Conservation (phyloP, 2,888 invertebrate species). For the Gryllus longicercus region DNA sequence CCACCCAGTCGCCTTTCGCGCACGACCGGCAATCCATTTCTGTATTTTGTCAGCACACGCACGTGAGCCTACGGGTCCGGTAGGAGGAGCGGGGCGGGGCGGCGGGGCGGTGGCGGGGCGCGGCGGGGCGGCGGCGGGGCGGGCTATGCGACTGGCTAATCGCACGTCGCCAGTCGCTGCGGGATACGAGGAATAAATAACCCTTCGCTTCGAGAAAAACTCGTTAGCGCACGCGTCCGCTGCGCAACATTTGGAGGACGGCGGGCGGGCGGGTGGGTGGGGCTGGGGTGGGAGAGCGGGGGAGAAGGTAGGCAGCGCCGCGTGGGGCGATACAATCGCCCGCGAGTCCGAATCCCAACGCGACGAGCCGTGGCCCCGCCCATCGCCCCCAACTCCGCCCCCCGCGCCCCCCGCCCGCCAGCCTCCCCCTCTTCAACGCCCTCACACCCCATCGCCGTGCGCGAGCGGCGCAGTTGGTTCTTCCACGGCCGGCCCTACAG, state of each 20-base stretch:
- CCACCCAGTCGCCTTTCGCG: too few relatives aligned
- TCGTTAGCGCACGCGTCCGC: not conserved
- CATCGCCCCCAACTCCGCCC: not conserved
- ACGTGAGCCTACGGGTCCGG: too few relatives aligned
- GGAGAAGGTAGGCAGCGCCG: not conserved
- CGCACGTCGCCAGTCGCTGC: not conserved
- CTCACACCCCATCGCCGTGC: not conserved
- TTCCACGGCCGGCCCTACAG: too few relatives aligned
- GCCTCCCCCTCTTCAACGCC: not conserved
- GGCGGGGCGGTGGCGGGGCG: too few relatives aligned
- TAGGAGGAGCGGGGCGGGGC: too few relatives aligned
- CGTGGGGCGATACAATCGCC: not conserved
- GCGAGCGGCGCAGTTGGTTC: too few relatives aligned
- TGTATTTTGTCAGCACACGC: too few relatives aligned
- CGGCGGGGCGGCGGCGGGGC: too few relatives aligned
- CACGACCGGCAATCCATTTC: too few relatives aligned
- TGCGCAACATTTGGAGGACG: not conserved
- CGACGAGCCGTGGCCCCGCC: not conserved
- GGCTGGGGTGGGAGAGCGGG: not conserved
- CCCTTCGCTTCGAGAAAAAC: slow-evolving; percentile 8
- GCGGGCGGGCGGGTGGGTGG: not conserved
- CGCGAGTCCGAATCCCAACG: not conserved
- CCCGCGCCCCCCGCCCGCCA: not conserved
- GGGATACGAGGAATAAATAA: not conserved
- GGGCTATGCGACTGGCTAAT: not conserved